Base-by-base conservation (phyloP, 1,140 invertebrate genomes). In the Hylaeus anthracinus region DNA sequence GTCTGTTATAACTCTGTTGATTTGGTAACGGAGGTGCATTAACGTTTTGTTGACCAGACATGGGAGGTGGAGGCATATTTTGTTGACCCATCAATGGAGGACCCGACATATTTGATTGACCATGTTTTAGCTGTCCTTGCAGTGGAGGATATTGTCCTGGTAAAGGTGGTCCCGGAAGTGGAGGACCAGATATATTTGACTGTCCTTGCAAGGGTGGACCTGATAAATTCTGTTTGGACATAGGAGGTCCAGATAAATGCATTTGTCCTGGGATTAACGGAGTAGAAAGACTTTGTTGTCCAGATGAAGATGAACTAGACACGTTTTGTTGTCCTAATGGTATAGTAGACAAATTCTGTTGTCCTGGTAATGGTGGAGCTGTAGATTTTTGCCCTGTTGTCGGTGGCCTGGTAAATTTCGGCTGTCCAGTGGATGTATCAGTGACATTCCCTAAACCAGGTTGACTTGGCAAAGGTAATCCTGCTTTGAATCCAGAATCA, bases 21-120 rank as follows among this genome's bases (percentile, higher is more conserved):
- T 83, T 84, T 26, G 83, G 76, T 56, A 80, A 51, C 53, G 64
- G 61, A 56, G 89, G 67, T 58, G 67, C 66, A 3, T 51, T 61
- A 63, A 53, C 45, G 12, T 67, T 77, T n/a, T 85, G 84, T 56
- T 85, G 84, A 51, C 79, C 55, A 1, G 64, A 1, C 37, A 80
- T 14, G 9, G 64, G n/a, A 43, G 51, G n/a, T 66, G 72, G 72
- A 58, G 65, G 72, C 67, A 75, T 53, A 10, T 26, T 75, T 53
- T 78, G 81, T 66, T 87, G 86, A 67, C 85, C 76, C 8, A 86
- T 88, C 67, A 93, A 91, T 56, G 92, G 92, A 6, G 90, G 92
- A 26, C 87, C 89, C 43, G 85, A 70, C 15, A 86, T 77, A 84
- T 69, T 77, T 60, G 65, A 56, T 64, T 66, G 82, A 43, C 53